Percentiles rank a stretch among this genome's conserved stretches.
phyloP scores from a whole-genome alignment of 1,140 invertebrate species.

The Hycleus phaleratus region DNA sequence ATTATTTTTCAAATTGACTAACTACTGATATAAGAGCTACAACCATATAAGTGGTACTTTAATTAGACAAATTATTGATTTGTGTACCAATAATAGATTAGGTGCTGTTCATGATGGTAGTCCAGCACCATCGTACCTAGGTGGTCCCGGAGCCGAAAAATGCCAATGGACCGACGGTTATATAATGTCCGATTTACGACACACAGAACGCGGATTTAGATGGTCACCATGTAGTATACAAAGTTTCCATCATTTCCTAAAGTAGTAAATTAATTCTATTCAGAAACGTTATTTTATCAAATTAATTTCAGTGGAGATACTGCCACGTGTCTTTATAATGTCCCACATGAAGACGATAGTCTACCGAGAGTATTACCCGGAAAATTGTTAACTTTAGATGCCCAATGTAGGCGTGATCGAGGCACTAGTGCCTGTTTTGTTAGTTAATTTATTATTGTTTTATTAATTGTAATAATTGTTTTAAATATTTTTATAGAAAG shows the following conservation, averaged over 20 bases:
- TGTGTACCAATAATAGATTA: constrained; percentile 50
- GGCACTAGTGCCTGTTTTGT: constrained; percentile 87
- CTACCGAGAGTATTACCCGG: constrained; percentile 82
- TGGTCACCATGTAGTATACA: constrained; percentile 92
- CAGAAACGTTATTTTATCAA: constrained; percentile 6
- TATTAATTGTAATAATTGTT: neutral
- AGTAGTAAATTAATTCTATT: constrained; percentile 51
- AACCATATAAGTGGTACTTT: too few relatives aligned
- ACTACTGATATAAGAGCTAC: too few relatives aligned
- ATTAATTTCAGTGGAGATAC: constrained; percentile 72
- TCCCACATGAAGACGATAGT: constrained; percentile 86
- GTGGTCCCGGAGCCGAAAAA: constrained; percentile 89
- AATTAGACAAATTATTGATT: too few relatives aligned
- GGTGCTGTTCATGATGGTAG: constrained; percentile 93
- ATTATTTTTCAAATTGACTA: too few relatives aligned
- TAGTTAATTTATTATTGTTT: constrained; percentile 40
- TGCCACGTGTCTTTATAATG: constrained; percentile 88
- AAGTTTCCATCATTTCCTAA: constrained; percentile 92
- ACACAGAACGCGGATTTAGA: constrained; percentile 89
- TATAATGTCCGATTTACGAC: constrained; percentile 91
- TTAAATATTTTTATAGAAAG: constrained; percentile 51
- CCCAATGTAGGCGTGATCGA: constrained; percentile 86
- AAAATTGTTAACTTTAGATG: constrained; percentile 80
- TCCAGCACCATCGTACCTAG: constrained; percentile 86
- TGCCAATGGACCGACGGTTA: constrained; percentile 94